Evolutionary conservation across 2,888 invertebrate species (phyloP), one percentile per base, ranked within the genome.

Genomic region (Cheilosia grossa): DNA sequence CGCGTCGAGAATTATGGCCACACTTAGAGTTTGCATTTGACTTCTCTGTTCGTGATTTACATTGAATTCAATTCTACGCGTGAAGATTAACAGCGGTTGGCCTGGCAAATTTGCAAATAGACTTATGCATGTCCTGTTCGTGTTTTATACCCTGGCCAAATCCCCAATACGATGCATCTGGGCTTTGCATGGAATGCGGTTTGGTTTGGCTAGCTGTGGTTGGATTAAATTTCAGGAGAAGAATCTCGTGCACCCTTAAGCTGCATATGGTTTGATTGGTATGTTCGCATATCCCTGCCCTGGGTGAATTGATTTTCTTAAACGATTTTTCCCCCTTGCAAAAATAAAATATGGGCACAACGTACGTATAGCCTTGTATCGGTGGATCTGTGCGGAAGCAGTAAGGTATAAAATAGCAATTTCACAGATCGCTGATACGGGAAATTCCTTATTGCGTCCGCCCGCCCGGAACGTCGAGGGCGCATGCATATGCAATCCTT

Each of bases 381-480:
- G 66, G 67, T 79, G 67, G 64, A 61, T 75, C 56, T 61, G 24
- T 74, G 47, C 51, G 80, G 80, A 83, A 77, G 81, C 81, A 79
- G 58, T 69, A 74, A 75, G 75, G 75, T 85, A 85, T 81, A 85
- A 85, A 85, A 85, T 85, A 85, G 85, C 85, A 85, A 85, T 85
- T 85, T 85, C 85, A 85, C 85, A 85, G 85, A 85, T 85, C 85
- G 85, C 75, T 85, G 85, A 81, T 81, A 85, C 85, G 81, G 81
- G 85, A 81, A 85, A 85, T 81, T 81, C 59, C 85, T 58, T 85
- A 77, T 72, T 81, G 67, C 66, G 27, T 0, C 27, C 27, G 27
- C 58, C 54, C 42, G 9, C 30, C 13, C 33, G 13, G 21, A 51
- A 49, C 40, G n/a, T 53, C 58, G 24, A 15, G 21, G 54, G 56